Percentiles rank a stretch among this genome's conserved stretches.
phyloP scores from a whole-genome alignment of 2,113 vertebrate species.

The Alouatta palliata region DNA sequence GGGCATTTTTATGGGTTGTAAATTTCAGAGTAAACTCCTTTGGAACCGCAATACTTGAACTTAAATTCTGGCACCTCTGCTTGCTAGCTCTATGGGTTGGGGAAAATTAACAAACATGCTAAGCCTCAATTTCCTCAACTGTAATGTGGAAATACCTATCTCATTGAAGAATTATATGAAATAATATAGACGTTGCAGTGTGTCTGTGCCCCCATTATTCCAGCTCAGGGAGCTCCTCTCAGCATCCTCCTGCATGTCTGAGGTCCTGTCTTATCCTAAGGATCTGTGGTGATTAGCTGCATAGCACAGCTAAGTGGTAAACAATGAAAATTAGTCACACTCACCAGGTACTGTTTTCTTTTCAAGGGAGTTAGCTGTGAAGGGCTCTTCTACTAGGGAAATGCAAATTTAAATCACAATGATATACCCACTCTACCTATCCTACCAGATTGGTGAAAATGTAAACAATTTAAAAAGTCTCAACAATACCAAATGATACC shows the following conservation, averaged over 20 bases:
- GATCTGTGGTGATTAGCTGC: too few relatives aligned
- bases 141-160: neutral
- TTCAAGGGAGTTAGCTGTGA: neutral
- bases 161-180: neutral
- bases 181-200: neutral
- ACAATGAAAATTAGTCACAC: neutral
- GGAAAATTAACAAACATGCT: neutral
- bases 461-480: neutral
- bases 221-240: neutral
- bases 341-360: neutral
- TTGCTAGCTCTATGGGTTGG: neutral
- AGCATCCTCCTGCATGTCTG: neutral
- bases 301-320: neutral
- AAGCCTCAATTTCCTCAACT: neutral
- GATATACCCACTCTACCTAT: neutral
- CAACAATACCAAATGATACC: neutral
- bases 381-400: neutral
- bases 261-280: neutral
- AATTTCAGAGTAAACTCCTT: constrained; percentile 10
- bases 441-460: neutral
- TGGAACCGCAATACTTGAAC: neutral
- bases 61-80: neutral
- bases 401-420: neutral
- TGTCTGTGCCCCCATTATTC: neutral
- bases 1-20: neutral